Evolutionary conservation across 2,797 vertebrate genomes (phyloP), one percentile per base, ranked within the genome.

Genomic region (Poeciliopsis infans): DNA sequence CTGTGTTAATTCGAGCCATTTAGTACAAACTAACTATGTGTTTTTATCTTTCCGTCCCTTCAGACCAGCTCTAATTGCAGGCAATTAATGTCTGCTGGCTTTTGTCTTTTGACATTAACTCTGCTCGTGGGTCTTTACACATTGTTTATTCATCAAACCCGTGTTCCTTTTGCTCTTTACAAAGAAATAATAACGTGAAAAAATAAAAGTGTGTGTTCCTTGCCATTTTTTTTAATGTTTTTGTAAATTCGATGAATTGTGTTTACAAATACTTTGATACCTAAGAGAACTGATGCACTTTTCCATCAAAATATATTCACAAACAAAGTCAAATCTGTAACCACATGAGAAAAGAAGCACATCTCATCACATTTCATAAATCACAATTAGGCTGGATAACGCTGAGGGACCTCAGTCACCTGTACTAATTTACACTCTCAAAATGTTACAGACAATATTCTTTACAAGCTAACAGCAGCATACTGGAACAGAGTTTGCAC

Each of bases 391-490:
- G 86, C 75, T 72, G 83, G 85, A 83, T 86, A 77, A 83, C 76
- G 84, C 85, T 80, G 79, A 86, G 84, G 81, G 51, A 53, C 84
- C 72, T 86, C 83, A 82, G 81, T 85, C 77, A 73, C 80, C 85
- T 79, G 75, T 79, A 92, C 85, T 90, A 87, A 91, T 88, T 83
- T 75, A 86, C 82, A 93, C 86, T 89, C 83, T 90, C 85, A 79
- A 85, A 94, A 89, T 93, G 86, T 90, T 84, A 91, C 89, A 86
- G 80, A 94, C 91, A 68, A 87, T 90, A 89, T 91, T 81, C 68
- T 71, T 92, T 89, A 94, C 87, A 86, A 86, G 85, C 87, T 85
- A 83, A 90, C 82, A 28, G 87, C 86, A 88, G 90, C 80, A 73
- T 78, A 86, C 84, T 82, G 82, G 75, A 81, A 88, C 77, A 79